Evolutionary conservation across 2,888 invertebrate genomes (phyloP), one percentile per base, ranked within the genome.

Genomic region (Drosophila neonasuta): DNA sequence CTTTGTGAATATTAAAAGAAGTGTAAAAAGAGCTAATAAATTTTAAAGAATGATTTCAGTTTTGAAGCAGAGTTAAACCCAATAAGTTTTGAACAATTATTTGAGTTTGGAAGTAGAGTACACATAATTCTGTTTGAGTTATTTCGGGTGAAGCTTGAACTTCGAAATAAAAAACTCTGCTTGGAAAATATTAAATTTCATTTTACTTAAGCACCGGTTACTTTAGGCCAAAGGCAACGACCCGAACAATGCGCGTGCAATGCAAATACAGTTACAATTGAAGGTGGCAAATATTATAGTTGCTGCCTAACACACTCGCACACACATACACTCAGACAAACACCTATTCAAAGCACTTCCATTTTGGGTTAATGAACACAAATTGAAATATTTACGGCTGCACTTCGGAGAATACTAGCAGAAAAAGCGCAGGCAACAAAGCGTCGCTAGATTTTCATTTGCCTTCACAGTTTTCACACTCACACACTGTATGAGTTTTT

Each of bases 361-460:
- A 46, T 62, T 61, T 72, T 64, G 54, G 45, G 68, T 63, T 86
- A 83, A 79, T 86, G 62, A 70, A 84, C 57, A 67, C 34, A 86
- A 83, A 83, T 83, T 83, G 85, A 81, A 75, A 69, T 75, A 67
- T 86, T 81, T 83, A 84, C 67, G 86, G 66, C 51, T 79, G 86
- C 86, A 81, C 86, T 84, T 86, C 44, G 70, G 85, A 63, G 74
- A 54, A 10, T 32, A 10, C 32, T 10, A 32, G 73, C 39, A 70
- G 51, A 51, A 49, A 13, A 61, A 39, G 32, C 34, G n/a, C 29
- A 8, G 24, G 66, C 60, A 56, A 54, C 74, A 68, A 52, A 64
- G 74, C 76, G 52, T 34, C 61, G 61, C 71, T 84, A 86, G 64
- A 84, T 84, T 75, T 70, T 68, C 77, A 77, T 84, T 83, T 78